Base-by-base conservation (phyloP, 2,888 invertebrate species). In the Athalia rosae region DNA sequence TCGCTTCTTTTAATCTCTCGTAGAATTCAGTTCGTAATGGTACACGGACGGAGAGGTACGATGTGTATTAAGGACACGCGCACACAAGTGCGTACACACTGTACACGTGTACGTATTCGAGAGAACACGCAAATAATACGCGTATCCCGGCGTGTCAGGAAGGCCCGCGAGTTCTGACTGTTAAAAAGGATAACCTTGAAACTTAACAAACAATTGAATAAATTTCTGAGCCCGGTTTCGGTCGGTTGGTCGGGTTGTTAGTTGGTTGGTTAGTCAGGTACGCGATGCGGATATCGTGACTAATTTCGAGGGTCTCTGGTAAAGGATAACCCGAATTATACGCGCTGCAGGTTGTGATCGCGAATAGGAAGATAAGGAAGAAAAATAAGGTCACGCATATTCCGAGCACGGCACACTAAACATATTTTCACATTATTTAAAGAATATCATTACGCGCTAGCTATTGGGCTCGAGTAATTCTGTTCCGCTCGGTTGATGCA, bases 381-480 rank as follows among this genome's bases (percentile, higher is more conserved):
- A 4, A 13, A 13, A 13, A 59, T 11, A 4, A 59, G 50, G 67
- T 67, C 53, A 67, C 50, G 53, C 67, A 71, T 41, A 58, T 58
- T n/a, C n/a, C 45, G 56, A 61, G 13, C 13, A 58, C 13, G 48
- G 69, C 53, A 50, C 45, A 76, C 48, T 62, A 61, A 61, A 58
- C 28, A 56, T 69, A 45, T 78, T 73, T 76, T 79, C 62, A 61
- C 76, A 66, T 62, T 77, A 61, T 77, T 80, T 81, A 79, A 85
- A 28, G 28, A 28, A 28, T 28, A 82, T 80, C 82, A 81, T 83
- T 82, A 85, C 82, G 83, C 81, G 81, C 78, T 85, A 84, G 85
- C 86, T 85, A 84, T 82, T 84, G 85, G 87, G 87, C 86, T 87
- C 85, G 87, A 87, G 86, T 83, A 82, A 84, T 85, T 86, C 15